These are phyloP conservation scores for Orientallactaga sibirica DNA, from an alignment of 2,797 vertebrate genomes.

Conservation along the genomic window DNA sequence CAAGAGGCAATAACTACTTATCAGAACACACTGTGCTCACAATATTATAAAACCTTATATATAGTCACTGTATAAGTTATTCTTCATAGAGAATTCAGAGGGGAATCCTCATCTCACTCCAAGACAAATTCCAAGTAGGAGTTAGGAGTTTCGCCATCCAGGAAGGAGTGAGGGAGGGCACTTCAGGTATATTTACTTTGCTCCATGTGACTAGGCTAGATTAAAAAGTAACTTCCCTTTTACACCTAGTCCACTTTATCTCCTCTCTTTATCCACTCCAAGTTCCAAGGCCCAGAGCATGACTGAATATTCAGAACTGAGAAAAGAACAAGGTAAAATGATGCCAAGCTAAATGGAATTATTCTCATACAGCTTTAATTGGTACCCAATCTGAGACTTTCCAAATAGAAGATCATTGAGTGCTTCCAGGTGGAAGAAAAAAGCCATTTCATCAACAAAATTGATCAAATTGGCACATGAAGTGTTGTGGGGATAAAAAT, in stretches of 20 bases:
- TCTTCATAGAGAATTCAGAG: conserved; percentile 34
- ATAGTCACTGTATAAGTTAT: conserved; percentile 30
- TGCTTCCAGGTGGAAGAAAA: conserved; percentile 54
- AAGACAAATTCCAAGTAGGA: conserved; percentile 54
- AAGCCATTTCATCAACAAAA: conserved; percentile 63
- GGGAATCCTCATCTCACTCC: conserved; percentile 18
- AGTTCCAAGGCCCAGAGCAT: not conserved
- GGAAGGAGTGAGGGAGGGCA: not conserved
- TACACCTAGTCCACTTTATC: conserved; percentile 19
- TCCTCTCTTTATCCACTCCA: conserved; percentile 29
- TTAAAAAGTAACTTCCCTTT: conserved; percentile 51
- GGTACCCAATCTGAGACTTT: conserved; percentile 67
- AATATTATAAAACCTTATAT: not conserved
- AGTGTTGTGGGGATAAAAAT: conserved; percentile 60
- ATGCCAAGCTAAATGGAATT: conserved; percentile 25
- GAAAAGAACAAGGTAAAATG: conserved; percentile 22
- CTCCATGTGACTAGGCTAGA: conserved; percentile 42
- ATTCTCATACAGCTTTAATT: conserved; percentile 61
- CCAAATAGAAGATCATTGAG: conserved; percentile 60
- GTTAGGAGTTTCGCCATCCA: not conserved
- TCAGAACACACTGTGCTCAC: not conserved
- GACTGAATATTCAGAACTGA: conserved; percentile 35
- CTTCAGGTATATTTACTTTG: not conserved
- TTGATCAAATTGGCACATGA: conserved; percentile 64
- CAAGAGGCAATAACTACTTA: conserved; percentile 19